Base-by-base conservation (phyloP, 2,888 invertebrate species). In the Leptarthrus brevirostris region DNA sequence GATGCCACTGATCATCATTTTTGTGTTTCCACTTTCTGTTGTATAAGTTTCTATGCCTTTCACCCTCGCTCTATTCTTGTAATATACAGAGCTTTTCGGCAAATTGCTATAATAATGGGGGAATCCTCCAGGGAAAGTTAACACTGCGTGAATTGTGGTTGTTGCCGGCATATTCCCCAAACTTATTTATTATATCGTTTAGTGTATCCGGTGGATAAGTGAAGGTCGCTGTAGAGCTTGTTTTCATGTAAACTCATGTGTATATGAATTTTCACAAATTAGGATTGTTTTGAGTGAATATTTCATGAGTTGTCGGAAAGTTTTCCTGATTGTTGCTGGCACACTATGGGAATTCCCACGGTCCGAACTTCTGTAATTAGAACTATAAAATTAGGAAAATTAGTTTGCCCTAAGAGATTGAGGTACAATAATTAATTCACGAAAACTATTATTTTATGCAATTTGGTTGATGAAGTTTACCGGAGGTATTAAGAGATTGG, bases 171-270 rank as follows among this genome's bases (percentile, higher is more conserved):
- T 49, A 49, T 49, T 49, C 49, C 49, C 49, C 18, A 49, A 49
- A 49, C 49, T 49, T 49, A 49, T 49, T 49, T 49, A 49, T 49
- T 49, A 49, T 49, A 49, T 49, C 49, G 20, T 18, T 49, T 49
- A 49, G 49, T 49, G 18, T 49, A 49, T 49, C 20, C 49, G 20
- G 18, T 18, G 49, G 14, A 49, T 49, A 20, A 20, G 49, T 5
- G 16, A 49, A 49, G 49, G 49, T 20, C 20, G 49, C 3, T 20
- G 3, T 18, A 49, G 49, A 18, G 18, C 49, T 16, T n/a, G 20
- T 49, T 49, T 8, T 49, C 18, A 49, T 49, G 12, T 12, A 20
- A 49, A n/a, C 49, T 49, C 12, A 18, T 20, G 20, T 49, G 18
- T 49, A 6, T 20, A 49, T 6, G 18, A 20, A 16, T 16, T 20